Evolutionary conservation across 2,113 vertebrate species (phyloP), one percentile per base, ranked within the genome.

Genomic region (Gila orcuttii): DNA sequence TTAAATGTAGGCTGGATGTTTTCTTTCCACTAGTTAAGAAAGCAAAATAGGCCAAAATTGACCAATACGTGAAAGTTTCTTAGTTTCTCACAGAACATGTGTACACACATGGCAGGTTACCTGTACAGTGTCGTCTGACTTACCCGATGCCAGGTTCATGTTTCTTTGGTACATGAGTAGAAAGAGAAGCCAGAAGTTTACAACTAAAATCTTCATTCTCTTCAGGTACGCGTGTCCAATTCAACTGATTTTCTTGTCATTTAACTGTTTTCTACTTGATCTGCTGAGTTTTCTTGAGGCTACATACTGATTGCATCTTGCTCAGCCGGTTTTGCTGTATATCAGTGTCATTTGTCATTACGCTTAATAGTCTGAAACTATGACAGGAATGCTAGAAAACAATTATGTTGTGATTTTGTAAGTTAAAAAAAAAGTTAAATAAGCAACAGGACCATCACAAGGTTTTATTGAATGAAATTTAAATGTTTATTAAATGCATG

Each of bases 401-500:
- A 3, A 23, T 71, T 23, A 59, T 23, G 7, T 21, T n/a, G n/a
- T 60, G 59, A 60, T 10, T n/a, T 5, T 71, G 19, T 42, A 23
- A 21, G 1, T 23, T n/a, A n/a, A 21, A 71, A 19, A 19, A 28
- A 42, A 12, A 73, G 68, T 39, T 23, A 23, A 69, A 39, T 2
- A 69, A 69, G 36, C 10, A 73, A 42, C 21, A 42, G 69, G 36
- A 39, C 8, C 6, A 17, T 75, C 3, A 28, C 6, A 28, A 15
- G 0, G 3, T 25, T 75, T 68, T 47, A 47, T 25, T 50, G 6
- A 25, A 28, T 47, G 2, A 47, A 75, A 75, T 74, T n/a, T 4
- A 3, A 74, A 39, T n/a, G n/a, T 75, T 75, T 75, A 75, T 50
- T 75, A 50, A 75, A 73, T 42, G 36, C 2, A 73, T 28, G 42